Percentiles rank a stretch among this genome's conserved stretches.
Evolutionary conservation across 2,888 invertebrate species (phyloP).

Genomic region (Epistrophella euchroma): DNA sequence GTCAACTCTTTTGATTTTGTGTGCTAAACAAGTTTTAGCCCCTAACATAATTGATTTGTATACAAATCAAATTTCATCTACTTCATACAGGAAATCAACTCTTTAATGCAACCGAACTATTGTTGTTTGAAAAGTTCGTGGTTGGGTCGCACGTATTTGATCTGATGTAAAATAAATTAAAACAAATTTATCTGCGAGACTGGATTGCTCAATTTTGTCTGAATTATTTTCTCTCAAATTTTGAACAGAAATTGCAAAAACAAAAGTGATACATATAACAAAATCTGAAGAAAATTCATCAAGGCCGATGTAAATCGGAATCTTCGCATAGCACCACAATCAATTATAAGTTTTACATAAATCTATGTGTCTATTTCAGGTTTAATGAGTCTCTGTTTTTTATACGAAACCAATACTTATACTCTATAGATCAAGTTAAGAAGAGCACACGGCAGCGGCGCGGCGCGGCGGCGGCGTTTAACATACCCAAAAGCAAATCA

Average conservation of each 20-base stretch:
- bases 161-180: too few species aligned
- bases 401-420: constrained; percentile 2
- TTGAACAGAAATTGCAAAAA: too few species aligned
- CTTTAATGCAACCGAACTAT: background rate
- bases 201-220: too few species aligned
- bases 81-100: constrained; percentile 14
- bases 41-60: constrained; percentile 11
- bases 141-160: background rate
- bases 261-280: background rate
- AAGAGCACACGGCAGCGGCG: too few species aligned
- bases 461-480: too few species aligned
- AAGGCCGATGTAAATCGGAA: background rate
- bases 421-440: background rate
- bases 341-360: background rate
- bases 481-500: background rate
- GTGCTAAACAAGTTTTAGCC: background rate
- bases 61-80: background rate
- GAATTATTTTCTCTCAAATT: too few species aligned
- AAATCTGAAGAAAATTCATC: background rate
- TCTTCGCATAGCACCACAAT: background rate
- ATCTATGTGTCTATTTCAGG: background rate
- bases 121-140: background rate
- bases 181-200: too few species aligned
- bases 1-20: constrained; percentile 34
- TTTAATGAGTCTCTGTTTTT: background rate